Base-by-base conservation (phyloP, 1,140 invertebrate genomes). In the Drosophila varians region DNA sequence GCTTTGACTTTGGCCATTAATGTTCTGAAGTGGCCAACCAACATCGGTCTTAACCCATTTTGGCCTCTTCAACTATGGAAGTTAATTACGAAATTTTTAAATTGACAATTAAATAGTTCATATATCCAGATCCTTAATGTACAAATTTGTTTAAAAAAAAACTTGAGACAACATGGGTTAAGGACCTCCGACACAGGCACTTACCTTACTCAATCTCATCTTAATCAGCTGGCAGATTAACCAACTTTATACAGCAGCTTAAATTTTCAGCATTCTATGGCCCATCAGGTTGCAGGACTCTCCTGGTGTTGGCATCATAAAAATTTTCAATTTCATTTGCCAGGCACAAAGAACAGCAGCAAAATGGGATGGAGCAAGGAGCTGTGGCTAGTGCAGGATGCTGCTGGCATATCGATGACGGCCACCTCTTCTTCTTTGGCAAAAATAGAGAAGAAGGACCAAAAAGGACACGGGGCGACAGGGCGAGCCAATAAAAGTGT, bases 291-390 rank as follows among this genome's bases (percentile, higher is more conserved):
- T 23, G n/a, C n/a, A 2, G 4, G 19, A 18, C 26, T 9, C 25
- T 36, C 12, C 64, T 57, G 34, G 47, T 46, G 28, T 65, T 69
- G 80, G 76, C 80, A 86, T 86, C 80, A 86, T 79, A 86, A 84
- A 84, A 86, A 84, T 84, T 86, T 84, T 84, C 80, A 84, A 84
- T 84, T 84, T 84, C 80, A 82, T 83, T 82, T 82, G 78, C 78
- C 46, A 70, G 72, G 58, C 69, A 74, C 74, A 84, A 84, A 79
- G 80, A 65, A 31, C 28, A 19, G 12, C 54, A 40, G 23, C 25
- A 16, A 31, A 8, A 8, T 11, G 9, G 9, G 12, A 28, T 19
- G 38, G n/a, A n/a, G 18, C 48, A 11, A 31, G 52, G 48, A 72
- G 46, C 36, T 26, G 46, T 34, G 47, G 62, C 36, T 38, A 71